Evolutionary conservation across 1,140 invertebrate genomes (phyloP).

Genomic region (Drosophila orena): DNA sequence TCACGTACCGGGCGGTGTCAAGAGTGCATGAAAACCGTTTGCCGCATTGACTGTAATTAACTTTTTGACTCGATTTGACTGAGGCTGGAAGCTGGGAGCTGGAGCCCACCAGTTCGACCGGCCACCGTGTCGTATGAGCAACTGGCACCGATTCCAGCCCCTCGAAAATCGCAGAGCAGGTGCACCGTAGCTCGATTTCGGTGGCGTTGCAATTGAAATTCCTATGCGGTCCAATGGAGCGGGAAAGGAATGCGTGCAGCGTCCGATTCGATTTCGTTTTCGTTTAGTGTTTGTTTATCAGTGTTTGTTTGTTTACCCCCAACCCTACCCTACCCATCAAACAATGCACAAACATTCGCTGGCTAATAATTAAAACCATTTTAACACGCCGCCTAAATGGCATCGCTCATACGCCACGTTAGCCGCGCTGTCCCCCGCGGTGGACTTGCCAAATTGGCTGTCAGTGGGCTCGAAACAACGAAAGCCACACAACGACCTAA

Average conservation of each 20-base stretch:
- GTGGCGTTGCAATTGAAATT: slow-evolving; percentile 78
- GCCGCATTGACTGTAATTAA: slow-evolving; percentile 72
- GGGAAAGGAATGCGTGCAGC: slow-evolving; percentile 60
- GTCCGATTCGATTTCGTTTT: slow-evolving; percentile 65
- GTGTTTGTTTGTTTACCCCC: too few relatives aligned
- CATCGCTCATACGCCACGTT: slow-evolving; percentile 53
- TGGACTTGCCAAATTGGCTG: slow-evolving; percentile 60
- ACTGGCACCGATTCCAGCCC: slow-evolving; percentile 33
- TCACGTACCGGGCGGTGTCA: slow-evolving; percentile 72
- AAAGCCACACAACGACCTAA: neutral
- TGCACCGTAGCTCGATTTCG: slow-evolving; percentile 57
- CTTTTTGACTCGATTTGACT: slow-evolving; percentile 78
- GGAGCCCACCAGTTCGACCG: slow-evolving; percentile 3
- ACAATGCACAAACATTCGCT: slow-evolving; percentile 43
- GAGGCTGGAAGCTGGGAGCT: slow-evolving; percentile 39
- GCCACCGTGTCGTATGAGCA: slow-evolving; percentile 60
- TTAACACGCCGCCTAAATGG: slow-evolving; percentile 40
- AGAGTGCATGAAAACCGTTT: slow-evolving; percentile 73
- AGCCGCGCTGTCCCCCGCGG: slow-evolving; percentile 18
- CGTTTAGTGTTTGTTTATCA: slow-evolving; percentile 65
- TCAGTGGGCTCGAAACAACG: slow-evolving; percentile 31
- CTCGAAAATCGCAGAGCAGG: slow-evolving; percentile 27
- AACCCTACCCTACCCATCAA: neutral
- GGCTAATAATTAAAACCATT: slow-evolving; percentile 73
- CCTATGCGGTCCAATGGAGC: slow-evolving; percentile 58